These are phyloP conservation scores for Drosophila baimaii DNA, from an alignment of 1,140 invertebrate genomes.

Conservation along the genomic window DNA sequence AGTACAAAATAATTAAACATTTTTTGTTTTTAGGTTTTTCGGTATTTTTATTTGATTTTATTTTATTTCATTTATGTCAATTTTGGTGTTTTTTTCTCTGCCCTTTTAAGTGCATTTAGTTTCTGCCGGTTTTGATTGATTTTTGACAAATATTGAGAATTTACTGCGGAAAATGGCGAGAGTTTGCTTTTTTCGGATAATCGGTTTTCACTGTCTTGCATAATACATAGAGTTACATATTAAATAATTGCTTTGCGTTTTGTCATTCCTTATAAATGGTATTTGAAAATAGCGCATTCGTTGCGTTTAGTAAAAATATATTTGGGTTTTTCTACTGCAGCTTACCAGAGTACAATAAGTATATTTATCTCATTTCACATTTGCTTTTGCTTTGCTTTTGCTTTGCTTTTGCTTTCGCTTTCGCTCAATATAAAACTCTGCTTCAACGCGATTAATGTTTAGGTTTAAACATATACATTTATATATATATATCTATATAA, in stretches of 20 bases:
- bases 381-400: constrained; percentile 58
- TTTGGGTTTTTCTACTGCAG: constrained; percentile 77
- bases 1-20: not conserved
- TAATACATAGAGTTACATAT: constrained; percentile 78
- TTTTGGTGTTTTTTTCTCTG: constrained; percentile 58
- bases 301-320: constrained; percentile 82
- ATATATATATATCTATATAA: constrained; percentile 52
- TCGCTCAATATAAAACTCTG: constrained; percentile 53
- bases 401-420: not conserved
- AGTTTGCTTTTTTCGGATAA: constrained; percentile 33
- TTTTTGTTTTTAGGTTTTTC: constrained; percentile 59
- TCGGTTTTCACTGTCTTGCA: constrained; percentile 52
- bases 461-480: constrained; percentile 55
- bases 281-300: constrained; percentile 78
- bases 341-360: constrained; percentile 61
- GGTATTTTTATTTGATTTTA: constrained; percentile 75
- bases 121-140: constrained; percentile 26
- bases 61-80: constrained; percentile 57
- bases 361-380: constrained; percentile 53
- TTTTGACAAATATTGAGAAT: constrained; percentile 42
- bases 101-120: constrained; percentile 55
- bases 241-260: constrained; percentile 81
- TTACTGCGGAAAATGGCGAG: constrained; percentile 29
- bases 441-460: constrained; percentile 52
- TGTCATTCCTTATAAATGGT: constrained; percentile 77